Conservation (phyloP, 92 coral and sea anemone species). For the Phenganax subtilis region DNA sequence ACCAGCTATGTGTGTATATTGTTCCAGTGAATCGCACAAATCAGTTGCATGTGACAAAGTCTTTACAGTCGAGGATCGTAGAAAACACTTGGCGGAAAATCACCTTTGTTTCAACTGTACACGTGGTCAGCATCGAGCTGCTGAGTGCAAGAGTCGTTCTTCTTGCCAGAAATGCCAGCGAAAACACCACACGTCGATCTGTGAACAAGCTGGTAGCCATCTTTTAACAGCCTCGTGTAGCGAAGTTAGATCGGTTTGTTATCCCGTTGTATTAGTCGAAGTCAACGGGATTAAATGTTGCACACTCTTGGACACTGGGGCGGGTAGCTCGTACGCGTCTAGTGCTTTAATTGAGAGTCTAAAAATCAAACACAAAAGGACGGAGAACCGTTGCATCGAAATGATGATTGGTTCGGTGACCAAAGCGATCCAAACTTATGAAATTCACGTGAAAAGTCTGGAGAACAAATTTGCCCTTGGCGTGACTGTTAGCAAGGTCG, state of each 20-base stretch:
- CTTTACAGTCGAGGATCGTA: neutral
- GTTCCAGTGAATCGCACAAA: neutral
- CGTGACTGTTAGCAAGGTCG: slow-evolving; percentile 13
- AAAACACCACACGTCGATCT: slow-evolving; percentile 20
- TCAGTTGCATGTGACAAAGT: neutral
- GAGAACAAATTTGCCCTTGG: slow-evolving; percentile 9
- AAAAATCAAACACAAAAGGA: neutral
- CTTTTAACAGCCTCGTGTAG: slow-evolving; percentile 11
- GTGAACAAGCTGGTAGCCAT: neutral
- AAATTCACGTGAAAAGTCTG: slow-evolving; percentile 15
- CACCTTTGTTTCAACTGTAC: slow-evolving; percentile 4
- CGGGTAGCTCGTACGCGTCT: slow-evolving; percentile 19
- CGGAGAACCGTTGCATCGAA: slow-evolving; percentile 39
- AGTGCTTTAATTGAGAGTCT: slow-evolving; percentile 6
- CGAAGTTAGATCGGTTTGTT: neutral
- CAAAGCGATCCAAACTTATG: slow-evolving; percentile 25
- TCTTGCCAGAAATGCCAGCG: slow-evolving; percentile 15
- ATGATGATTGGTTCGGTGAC: slow-evolving; percentile 47
- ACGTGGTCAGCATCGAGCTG: slow-evolving; percentile 8
- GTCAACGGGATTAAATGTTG: slow-evolving; percentile 12
- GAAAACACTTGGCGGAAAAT: slow-evolving; percentile 7
- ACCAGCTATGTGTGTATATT: slow-evolving; percentile 2
- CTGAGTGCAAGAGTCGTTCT: slow-evolving; percentile 15
- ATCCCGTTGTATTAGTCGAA: slow-evolving; percentile 16
- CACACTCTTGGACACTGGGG: slow-evolving; percentile 24